A percentile compares a stretch with the other conserved stretches of the same genome.
Evolutionary conservation across 64 coral and sea anemone species (phyloP).

Genomic region (Hydrozoanthus tunicans): DNA sequence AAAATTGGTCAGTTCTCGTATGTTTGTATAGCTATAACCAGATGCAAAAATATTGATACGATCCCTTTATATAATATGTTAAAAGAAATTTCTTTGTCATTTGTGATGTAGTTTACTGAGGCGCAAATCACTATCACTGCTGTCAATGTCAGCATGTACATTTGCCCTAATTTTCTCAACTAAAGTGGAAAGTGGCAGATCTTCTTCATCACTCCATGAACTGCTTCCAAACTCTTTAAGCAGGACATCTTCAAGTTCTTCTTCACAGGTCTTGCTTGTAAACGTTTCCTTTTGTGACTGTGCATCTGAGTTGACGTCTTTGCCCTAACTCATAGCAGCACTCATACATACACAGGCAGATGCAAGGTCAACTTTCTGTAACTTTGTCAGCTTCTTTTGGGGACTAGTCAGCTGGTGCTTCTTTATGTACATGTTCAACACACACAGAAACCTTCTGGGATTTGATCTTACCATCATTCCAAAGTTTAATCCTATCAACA

Average conservation of each 20-base stretch:
- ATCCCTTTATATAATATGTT: neutral
- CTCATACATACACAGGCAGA: neutral
- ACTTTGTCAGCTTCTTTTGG: neutral
- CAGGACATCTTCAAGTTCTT: neutral
- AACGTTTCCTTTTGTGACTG: too few species aligned
- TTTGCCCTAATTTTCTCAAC: neutral
- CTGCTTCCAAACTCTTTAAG: neutral
- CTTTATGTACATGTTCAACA: neutral
- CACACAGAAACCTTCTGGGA: neutral
- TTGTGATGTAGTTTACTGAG: too few species aligned
- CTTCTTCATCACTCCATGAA: neutral
- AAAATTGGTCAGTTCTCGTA: too few species aligned
- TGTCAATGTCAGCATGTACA: neutral
- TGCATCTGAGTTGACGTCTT: neutral
- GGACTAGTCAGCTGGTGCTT: neutral
- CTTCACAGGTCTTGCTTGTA: neutral
- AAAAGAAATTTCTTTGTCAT: neutral
- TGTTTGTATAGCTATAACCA: too few species aligned
- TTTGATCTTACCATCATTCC: neutral
- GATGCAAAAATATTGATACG: neutral
- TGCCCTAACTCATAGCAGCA: neutral
- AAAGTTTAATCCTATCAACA: neutral
- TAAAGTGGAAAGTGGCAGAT: neutral
- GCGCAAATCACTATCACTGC: too few species aligned
- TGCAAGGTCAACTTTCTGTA: neutral